Base-by-base conservation (phyloP, 2,797 vertebrate genomes). In the Pangasius sanitwongsei region DNA sequence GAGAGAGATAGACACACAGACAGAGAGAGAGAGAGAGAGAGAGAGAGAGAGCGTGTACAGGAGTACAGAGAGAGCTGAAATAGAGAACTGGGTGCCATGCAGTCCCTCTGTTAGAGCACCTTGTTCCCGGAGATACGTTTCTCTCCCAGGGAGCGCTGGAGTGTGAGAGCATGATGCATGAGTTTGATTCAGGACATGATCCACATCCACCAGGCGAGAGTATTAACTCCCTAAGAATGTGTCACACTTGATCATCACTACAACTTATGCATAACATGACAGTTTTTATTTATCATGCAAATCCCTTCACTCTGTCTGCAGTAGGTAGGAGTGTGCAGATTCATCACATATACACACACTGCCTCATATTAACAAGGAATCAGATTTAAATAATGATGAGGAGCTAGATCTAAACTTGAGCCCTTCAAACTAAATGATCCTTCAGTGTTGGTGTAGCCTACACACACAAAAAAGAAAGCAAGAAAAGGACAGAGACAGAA, bases 131-230 rank as follows among this genome's bases (percentile, higher is more conserved):
- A 87, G 81, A 59, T 88, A 53, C 15, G 80, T 55, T 53, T 61
- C 65, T 78, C 67, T 74, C 59, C 86, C 65, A 72, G 74, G 83
- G 63, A 87, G 85, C 59, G 59, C 53, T 25, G 37, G 63, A 44
- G 87, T 88, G 86, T 83, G 69, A 74, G 89, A 88, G 89, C 88
- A 92, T 90, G 91, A 91, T 91, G 89, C 90, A 87, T 85, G 87
- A 91, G 93, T 95, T 95, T 91, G 92, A 88, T 90, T 94, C 85
- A 93, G 93, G 92, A 92, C 93, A 94, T 91, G 80, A 75, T 88
- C 92, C 87, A 91, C 87, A 88, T 89, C 86, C 88, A 92, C 93
- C 93, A 94, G 94, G 91, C 57, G 41, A 61, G 59, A 16, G 63
- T 57, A 31, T 41, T 20, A 63, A 88, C 82, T 78, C 48, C 59